Evolutionary conservation across 2,797 vertebrate genomes (phyloP), one percentile per base, ranked within the genome.

Genomic region (Mus caroli): DNA sequence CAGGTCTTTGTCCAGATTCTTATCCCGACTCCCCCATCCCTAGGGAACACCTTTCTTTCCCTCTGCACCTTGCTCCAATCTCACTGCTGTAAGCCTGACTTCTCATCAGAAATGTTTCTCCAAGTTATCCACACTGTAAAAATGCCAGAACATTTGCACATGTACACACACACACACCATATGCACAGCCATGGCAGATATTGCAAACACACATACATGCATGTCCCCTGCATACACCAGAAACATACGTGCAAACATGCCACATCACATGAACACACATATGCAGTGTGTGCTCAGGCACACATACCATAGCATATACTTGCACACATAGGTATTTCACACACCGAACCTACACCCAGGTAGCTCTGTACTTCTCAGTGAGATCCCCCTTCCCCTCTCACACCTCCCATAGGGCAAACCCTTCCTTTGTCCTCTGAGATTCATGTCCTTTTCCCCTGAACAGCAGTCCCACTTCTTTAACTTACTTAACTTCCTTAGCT

Each of bases 1-100:
- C 87, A 92, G 90, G 64, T 78, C 77, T 95, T 71, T 67, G 43
- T 79, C 50, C 4, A 1, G 40, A 80, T 62, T 46, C 86, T 40
- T 87, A 4, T 67, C 19, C 64, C 26, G 3, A 52, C 14, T 19
- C 34, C 3, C 13, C 13, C 80, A 85, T 40, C n/a, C 7, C 17
- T 3, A 0, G 2, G 43, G 50, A 92, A 84, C 24, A 43, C 2
- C 50, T 50, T 10, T 50, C 50, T 50, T 50, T 50, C 50, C 10
- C 52, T 12, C 37, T 6, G 7, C 31, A n/a, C 37, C n/a, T n/a
- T 34, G 31, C 37, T 90, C 73, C 60, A 60, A 19, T 17, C 62
- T 8, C 1, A 0, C 26, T 20, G 0, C 19, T 73, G 9, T 20
- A 19, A 58, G 58, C 15, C 54, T 78, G 6, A 7, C 64, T 90